Conservation (phyloP, 1,140 invertebrate genomes). For the Lamellibrachia luymesi region DNA sequence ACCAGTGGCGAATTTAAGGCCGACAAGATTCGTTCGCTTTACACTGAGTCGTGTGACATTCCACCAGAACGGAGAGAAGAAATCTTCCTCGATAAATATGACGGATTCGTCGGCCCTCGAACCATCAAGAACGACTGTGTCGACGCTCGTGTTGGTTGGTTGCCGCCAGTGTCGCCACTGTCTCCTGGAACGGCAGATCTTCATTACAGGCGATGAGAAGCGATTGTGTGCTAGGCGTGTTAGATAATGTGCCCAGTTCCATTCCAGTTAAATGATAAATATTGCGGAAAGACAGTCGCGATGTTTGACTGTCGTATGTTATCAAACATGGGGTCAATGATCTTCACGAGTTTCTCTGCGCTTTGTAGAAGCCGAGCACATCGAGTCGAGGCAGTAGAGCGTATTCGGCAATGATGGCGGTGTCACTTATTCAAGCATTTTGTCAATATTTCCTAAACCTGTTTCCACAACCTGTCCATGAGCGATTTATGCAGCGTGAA, state of each 20-base stretch:
- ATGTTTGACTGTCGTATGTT: not conserved
- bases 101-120: not conserved
- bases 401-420: not conserved
- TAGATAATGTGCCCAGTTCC: not conserved
- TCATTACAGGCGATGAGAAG: not conserved
- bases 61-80: not conserved
- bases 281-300: not conserved
- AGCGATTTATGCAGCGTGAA: too few species aligned
- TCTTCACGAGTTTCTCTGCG: not conserved
- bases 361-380: not conserved
- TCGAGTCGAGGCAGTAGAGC: not conserved
- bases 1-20: not conserved
- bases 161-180: not conserved
- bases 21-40: not conserved
- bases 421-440: not conserved
- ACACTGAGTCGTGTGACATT: not conserved
- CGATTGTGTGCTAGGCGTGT: not conserved
- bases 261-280: not conserved
- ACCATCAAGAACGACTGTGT: not conserved
- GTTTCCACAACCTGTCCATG: too few species aligned
- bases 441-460: too few species aligned
- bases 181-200: not conserved
- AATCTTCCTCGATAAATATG: not conserved
- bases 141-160: not conserved
- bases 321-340: not conserved